A percentile compares a stretch with the other conserved stretches of the same genome.
These are phyloP conservation scores for Catharus fuscescens DNA, from an alignment of 2,113 vertebrate species.

Conservation along the genomic window DNA sequence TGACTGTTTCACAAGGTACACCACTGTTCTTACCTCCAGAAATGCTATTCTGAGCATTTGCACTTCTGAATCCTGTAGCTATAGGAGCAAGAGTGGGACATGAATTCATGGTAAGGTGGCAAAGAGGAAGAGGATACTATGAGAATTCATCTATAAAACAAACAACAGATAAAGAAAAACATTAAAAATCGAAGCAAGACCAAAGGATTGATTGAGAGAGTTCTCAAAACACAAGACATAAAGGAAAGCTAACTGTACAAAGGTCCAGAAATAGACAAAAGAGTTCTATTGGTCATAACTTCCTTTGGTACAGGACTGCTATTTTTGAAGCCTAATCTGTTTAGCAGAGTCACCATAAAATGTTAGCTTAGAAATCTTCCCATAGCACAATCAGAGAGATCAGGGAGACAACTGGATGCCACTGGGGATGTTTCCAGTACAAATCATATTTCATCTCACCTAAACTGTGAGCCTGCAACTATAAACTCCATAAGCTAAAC, in stretches of 20 bases:
- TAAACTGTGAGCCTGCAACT: neutral
- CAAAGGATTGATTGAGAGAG: neutral
- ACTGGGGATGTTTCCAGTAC: neutral
- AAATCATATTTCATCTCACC: neutral
- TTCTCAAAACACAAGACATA: neutral
- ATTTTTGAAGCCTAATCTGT: neutral
- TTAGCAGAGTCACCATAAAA: neutral
- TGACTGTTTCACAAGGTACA: neutral
- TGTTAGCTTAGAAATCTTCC: neutral
- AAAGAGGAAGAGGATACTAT: neutral
- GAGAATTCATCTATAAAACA: neutral
- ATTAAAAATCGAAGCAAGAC: neutral
- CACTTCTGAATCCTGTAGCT: neutral
- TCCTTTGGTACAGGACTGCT: neutral
- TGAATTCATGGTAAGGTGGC: rapidly evolving
- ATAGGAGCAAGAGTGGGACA: neutral
- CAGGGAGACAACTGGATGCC: neutral
- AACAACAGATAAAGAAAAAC: neutral
- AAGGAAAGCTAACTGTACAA: neutral
- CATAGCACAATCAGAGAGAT: neutral
- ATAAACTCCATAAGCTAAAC: neutral
- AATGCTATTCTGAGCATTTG: neutral
- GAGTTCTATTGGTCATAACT: neutral
- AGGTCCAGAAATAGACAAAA: neutral
- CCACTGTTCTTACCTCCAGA: neutral